A percentile compares a stretch with the other conserved stretches of the same genome.
These are phyloP conservation scores for Tinamus guttatus DNA, from an alignment of 2,113 vertebrate genomes.

Conservation along the genomic window DNA sequence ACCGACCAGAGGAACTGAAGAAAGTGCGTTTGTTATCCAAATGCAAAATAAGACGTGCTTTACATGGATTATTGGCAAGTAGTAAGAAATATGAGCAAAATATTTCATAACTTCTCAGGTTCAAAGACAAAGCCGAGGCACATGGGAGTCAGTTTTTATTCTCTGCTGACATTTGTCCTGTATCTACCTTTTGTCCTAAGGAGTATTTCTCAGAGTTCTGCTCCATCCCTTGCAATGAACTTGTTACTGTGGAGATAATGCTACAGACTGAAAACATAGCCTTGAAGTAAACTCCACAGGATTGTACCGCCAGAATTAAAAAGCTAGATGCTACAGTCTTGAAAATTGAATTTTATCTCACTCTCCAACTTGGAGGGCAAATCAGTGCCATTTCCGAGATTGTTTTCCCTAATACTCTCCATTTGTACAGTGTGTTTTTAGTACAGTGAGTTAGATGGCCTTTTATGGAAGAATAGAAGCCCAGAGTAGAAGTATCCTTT, in stretches of 20 bases:
- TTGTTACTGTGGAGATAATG: neutral
- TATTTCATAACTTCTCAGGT: constrained; percentile 14
- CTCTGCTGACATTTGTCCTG: neutral
- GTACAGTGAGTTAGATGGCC: neutral
- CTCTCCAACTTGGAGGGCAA: neutral
- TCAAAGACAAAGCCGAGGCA: constrained; percentile 27
- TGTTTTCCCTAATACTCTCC: neutral
- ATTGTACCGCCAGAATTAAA: neutral
- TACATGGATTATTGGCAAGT: neutral
- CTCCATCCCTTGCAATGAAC: neutral
- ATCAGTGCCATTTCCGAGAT: neutral
- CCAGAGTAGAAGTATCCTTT: neutral
- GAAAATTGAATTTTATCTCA: neutral
- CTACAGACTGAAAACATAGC: neutral
- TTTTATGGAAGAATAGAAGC: neutral
- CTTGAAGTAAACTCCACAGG: neutral
- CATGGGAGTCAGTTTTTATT: neutral
- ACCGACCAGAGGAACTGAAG: neutral
- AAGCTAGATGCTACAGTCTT: neutral
- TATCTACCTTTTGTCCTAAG: neutral
- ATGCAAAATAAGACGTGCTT: neutral
- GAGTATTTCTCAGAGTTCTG: neutral
- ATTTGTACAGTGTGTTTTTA: neutral
- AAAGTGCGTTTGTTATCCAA: neutral
- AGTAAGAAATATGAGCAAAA: neutral